Percentiles rank a stretch among this genome's conserved stretches.
Evolutionary conservation across 2,888 invertebrate genomes (phyloP).

Genomic region (Cheilosia urbana): DNA sequence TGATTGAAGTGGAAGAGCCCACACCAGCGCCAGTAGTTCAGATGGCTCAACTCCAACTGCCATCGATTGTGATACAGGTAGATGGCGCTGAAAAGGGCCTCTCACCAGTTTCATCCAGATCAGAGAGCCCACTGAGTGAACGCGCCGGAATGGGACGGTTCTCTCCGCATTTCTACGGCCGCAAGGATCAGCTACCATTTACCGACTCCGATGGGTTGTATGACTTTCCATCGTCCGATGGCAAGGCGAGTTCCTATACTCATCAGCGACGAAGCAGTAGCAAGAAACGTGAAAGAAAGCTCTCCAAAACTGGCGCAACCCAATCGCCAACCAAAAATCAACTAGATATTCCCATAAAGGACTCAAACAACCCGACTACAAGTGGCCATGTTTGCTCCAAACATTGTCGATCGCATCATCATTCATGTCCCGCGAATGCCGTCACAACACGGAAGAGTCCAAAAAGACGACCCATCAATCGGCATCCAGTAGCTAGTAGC

Average conservation of each 20-base stretch:
- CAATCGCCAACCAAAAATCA: constrained; percentile 82
- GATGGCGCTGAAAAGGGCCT: constrained; percentile 86
- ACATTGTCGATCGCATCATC: constrained; percentile 78
- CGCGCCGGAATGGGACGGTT: constrained; percentile 88
- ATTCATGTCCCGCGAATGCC: constrained; percentile 81
- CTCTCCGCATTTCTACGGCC: constrained; percentile 89
- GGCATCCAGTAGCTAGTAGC: constrained; percentile 85
- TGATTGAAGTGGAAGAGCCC: constrained; percentile 78
- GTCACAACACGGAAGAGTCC: constrained; percentile 85
- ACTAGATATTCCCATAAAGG: constrained; percentile 86
- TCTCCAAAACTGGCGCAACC: constrained; percentile 83
- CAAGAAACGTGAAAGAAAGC: constrained; percentile 87
- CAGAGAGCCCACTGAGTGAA: constrained; percentile 91
- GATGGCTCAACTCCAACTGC: constrained; percentile 85
- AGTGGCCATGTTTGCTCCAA: constrained; percentile 78
- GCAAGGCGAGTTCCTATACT: constrained; percentile 84
- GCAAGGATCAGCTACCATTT: constrained; percentile 87
- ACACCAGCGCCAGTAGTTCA: constrained; percentile 69
- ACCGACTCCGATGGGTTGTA: constrained; percentile 92
- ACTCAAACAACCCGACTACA: constrained; percentile 77
- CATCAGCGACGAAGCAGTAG: constrained; percentile 87
- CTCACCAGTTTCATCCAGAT: constrained; percentile 91
- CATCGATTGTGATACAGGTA: constrained; percentile 86
- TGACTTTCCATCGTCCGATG: constrained; percentile 91
- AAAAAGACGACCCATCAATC: constrained; percentile 85